phyloP scores from a whole-genome alignment of 1,140 invertebrate species.

The Heterodera schachtii region DNA sequence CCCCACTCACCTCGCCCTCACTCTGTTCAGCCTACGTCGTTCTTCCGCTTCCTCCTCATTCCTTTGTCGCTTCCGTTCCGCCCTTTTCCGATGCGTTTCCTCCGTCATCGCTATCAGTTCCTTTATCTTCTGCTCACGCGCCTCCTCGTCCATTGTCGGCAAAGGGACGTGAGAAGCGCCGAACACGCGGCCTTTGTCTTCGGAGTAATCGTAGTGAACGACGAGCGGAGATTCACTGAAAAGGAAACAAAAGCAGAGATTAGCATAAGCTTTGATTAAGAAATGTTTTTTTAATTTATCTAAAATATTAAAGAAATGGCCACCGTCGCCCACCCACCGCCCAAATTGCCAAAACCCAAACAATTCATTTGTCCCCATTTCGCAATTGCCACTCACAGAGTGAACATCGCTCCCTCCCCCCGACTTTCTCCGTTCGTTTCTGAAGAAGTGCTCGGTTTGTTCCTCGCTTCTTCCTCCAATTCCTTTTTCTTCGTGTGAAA shows the following conservation, averaged over 20 bases:
- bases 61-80: conserved; percentile 42
- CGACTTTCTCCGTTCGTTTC: background rate
- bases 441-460: conserved; percentile 3
- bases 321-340: too few species aligned
- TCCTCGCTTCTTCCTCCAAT: conserved; percentile 19
- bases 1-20: conserved; percentile 31
- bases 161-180: conserved; percentile 50
- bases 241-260: background rate
- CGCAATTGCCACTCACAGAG: background rate
- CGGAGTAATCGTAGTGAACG: conserved; percentile 45
- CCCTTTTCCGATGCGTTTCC: conserved; percentile 38
- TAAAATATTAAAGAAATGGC: too few species aligned
- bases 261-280: too few species aligned
- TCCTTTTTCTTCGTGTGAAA: conserved; percentile 30
- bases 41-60: conserved; percentile 39
- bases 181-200: conserved; percentile 49
- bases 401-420: background rate
- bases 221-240: conserved; percentile 29
- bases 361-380: background rate
- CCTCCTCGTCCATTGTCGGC: conserved; percentile 44
- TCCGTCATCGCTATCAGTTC: conserved; percentile 48
- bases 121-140: conserved; percentile 42
- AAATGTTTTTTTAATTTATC: too few species aligned
- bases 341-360: conserved; percentile 1
- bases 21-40: conserved; percentile 16